Base-by-base conservation (phyloP, 2,888 invertebrate genomes). In the Clostera curtula region DNA sequence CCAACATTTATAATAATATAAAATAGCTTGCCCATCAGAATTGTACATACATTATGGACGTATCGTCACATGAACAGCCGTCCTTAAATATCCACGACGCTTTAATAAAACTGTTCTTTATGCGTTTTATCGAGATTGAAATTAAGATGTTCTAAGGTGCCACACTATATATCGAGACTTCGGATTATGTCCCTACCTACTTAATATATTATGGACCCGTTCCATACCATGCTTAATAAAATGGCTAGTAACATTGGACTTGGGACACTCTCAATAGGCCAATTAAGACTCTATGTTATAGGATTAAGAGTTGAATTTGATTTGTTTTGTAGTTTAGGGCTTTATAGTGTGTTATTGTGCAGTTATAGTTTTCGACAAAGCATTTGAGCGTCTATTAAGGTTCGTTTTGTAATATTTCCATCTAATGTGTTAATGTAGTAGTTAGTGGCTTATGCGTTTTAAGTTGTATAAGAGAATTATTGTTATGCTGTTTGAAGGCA, bases 91-190 rank as follows among this genome's bases (percentile, higher is more conserved):
- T 24, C 39, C 42, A 39, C 43, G 50, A 53, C 54, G 62, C 50
- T 57, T 64, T 65, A 62, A 64, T 69, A 68, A 73, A 68, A 59
- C 63, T 56, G 61, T 68, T 69, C 67, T 72, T 73, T 74, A 74
- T 69, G 69, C 56, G 44, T 70, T 70, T 70, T 68, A 69, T 65
- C 62, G 64, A 62, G 71, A 75, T 74, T 71, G 72, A 74, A 75
- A 77, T 76, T 69, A 75, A 77, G 75, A 73, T 66, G 68, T 75
- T 70, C 61, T 62, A 68, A 69, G 65, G 63, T 66, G 64, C 62
- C 55, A 59, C 56, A 56, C 53, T 23, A 10, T 15, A 22, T 11
- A 13, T 23, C 8, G 15, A 10, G 10, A 23, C 7, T 5, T 29
- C 27, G 41, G 35, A 40, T 44, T 40, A 52, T 41, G 27, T 30